phyloP scores from a whole-genome alignment of 2,888 invertebrate species.

The Beris chalybata region DNA sequence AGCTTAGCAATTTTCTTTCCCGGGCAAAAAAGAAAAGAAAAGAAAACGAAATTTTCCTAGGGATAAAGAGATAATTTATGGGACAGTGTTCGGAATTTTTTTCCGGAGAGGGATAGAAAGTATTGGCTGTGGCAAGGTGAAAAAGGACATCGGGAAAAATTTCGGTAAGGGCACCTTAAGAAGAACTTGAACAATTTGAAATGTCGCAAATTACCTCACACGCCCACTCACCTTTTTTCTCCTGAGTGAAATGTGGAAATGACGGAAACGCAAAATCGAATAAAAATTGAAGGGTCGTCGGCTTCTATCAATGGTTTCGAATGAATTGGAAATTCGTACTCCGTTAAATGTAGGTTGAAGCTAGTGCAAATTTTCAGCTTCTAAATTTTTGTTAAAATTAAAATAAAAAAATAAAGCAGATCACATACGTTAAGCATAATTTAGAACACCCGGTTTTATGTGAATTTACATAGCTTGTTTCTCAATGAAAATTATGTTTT shows the following conservation, averaged over 20 bases:
- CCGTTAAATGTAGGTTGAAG: too few relatives aligned
- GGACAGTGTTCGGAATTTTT: slow-evolving; percentile 12
- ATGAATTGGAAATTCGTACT: slow-evolving; percentile 29
- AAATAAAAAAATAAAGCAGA: too few relatives aligned
- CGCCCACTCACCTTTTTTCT: slow-evolving; percentile 37
- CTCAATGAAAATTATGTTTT: too few relatives aligned
- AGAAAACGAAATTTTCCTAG: slow-evolving; percentile 27
- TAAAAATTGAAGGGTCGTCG: slow-evolving; percentile 33
- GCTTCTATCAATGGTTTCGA: slow-evolving; percentile 5
- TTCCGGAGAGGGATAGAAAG: too few relatives aligned
- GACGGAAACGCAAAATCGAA: slow-evolving; percentile 36
- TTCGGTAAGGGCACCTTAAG: slow-evolving; percentile 38
- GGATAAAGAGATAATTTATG: slow-evolving; percentile 31
- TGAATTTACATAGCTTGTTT: too few relatives aligned
- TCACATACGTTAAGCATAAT: too few relatives aligned
- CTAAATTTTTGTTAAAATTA: too few relatives aligned
- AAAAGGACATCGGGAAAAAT: too few relatives aligned
- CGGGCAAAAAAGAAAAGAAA: slow-evolving; percentile 21
- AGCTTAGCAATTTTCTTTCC: slow-evolving; percentile 22
- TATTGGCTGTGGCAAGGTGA: too few relatives aligned
- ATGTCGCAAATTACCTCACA: slow-evolving; percentile 36
- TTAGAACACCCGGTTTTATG: too few relatives aligned
- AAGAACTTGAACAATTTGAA: slow-evolving; percentile 33
- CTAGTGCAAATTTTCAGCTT: too few relatives aligned
- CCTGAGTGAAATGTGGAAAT: slow-evolving; percentile 34